Evolutionary conservation across 2,888 invertebrate species (phyloP), one percentile per base, ranked within the genome.

Genomic region (Cactoblastis cactorum): DNA sequence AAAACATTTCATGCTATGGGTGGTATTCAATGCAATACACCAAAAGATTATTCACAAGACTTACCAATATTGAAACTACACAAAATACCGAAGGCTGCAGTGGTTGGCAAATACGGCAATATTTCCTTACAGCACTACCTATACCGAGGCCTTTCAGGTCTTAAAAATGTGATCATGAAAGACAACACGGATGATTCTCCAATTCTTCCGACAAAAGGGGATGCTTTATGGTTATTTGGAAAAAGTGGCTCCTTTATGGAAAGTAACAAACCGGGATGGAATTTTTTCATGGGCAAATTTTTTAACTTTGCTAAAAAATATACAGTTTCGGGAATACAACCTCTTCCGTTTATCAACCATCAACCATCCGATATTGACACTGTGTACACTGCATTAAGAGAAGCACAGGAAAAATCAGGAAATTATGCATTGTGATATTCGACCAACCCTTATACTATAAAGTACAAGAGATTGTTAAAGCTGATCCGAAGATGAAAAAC

Each of bases 191-290:
- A 46, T 11, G 34, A 45, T n/a, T 17, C 32, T 6, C 17, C 22
- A 6, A 55, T 56, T 15, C 46, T 57, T 14, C 59, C 62, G 53
- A 59, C 59, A 46, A 53, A 55, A 53, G 32, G 49, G 28, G 56
- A 59, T 55, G 55, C 24, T 34, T 34, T 34, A 34, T 34, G 34
- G 34, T 53, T 64, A 50, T 54, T 65, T 53, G 69, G 68, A 54
- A 68, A 64, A 39, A 34, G 34, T 34, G 34, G 34, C 3, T 34
- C 34, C 34, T 34, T 12, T 34, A 34, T 34, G 67, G 62, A 51
- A 70, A 70, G 57, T 68, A 63, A 63, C 62, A 53, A 48, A 56
- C 66, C 69, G 51, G 70, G 73, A 12, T 76, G 69, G 71, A 71
- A 71, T 56, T 72, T 71, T 14, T 76, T 63, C 56, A 73, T 67